Percentiles rank a stretch among this genome's conserved stretches.
Conservation (phyloP, 2,888 invertebrate genomes). For the Steromphala cineraria region DNA sequence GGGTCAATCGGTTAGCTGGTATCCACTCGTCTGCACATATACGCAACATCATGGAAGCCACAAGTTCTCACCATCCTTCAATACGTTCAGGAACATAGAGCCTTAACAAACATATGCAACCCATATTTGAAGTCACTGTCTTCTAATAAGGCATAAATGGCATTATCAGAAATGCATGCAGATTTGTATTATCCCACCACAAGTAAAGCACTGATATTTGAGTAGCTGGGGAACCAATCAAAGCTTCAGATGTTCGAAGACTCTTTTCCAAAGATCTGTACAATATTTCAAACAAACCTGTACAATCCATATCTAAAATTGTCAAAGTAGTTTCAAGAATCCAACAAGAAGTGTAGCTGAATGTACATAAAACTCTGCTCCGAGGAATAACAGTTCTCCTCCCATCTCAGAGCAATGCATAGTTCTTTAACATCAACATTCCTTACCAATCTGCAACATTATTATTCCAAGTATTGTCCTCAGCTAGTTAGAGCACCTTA, state of each 20-base stretch:
- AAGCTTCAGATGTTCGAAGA: not conserved
- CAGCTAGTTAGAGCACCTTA: conserved; percentile 76
- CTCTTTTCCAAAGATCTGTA: not conserved
- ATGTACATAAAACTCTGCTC: too few relatives aligned
- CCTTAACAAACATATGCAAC: not conserved
- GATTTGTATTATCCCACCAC: conserved; percentile 10
- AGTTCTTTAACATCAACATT: conserved; percentile 3
- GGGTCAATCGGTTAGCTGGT: not conserved
- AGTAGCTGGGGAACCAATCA: conserved; percentile 2
- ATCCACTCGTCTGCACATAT: conserved; percentile 1
- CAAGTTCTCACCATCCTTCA: not conserved
- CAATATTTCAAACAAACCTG: conserved; percentile 2
- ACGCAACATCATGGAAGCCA: conserved; percentile 11
- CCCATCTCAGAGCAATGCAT: conserved; percentile 9
- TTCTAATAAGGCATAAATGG: conserved; percentile 13
- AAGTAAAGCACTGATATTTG: conserved; percentile 16
- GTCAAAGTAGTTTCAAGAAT: not conserved
- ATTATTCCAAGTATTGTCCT: not conserved
- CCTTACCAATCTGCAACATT: not conserved
- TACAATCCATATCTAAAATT: not conserved
- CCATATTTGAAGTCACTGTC: conserved; percentile 6
- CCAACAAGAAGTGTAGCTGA: not conserved
- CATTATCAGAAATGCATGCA: conserved; percentile 16
- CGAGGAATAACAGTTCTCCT: too few relatives aligned
- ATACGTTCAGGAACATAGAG: not conserved